Percentiles rank a stretch among this genome's conserved stretches.
Evolutionary conservation across 2,888 invertebrate genomes (phyloP).

Genomic region (Tubiluchus corallicola): DNA sequence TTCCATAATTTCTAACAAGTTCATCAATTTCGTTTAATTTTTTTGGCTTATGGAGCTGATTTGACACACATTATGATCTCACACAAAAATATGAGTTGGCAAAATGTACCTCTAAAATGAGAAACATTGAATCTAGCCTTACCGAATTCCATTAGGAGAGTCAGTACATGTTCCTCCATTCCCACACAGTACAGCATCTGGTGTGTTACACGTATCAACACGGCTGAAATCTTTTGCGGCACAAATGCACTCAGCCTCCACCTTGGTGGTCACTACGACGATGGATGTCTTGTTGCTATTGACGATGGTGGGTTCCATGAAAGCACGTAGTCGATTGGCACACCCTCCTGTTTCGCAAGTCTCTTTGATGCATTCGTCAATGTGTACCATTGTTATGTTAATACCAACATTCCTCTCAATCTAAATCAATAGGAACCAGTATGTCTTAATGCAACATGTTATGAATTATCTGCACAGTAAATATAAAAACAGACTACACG

Average conservation of each 20-base stretch:
- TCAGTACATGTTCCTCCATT: conserved; percentile 92
- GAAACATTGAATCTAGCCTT: too few relatives aligned
- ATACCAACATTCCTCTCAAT: conserved; percentile 85
- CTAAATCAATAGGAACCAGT: conserved; percentile 23
- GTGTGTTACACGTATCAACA: conserved; percentile 53
- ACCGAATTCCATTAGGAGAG: conserved; percentile 72
- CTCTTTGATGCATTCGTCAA: conserved; percentile 39
- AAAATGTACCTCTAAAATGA: too few relatives aligned
- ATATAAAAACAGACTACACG: conserved; percentile 6
- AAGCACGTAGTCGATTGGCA: conserved; percentile 65
- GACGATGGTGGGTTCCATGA: conserved; percentile 69
- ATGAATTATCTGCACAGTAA: neutral
- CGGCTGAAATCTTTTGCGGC: conserved; percentile 80
- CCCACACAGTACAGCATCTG: conserved; percentile 64
- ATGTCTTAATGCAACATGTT: conserved; percentile 5
- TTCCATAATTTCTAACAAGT: too few relatives aligned
- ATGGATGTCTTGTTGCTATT: conserved; percentile 92
- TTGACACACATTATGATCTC: too few relatives aligned
- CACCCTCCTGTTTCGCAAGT: conserved; percentile 82
- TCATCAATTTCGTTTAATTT: too few relatives aligned
- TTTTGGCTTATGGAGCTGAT: too few relatives aligned
- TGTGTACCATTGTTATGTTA: conserved; percentile 91
- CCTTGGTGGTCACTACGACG: conserved; percentile 84
- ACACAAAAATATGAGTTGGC: too few relatives aligned
- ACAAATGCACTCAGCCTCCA: conserved; percentile 78